Percentiles rank a stretch among this genome's conserved stretches.
Conservation (phyloP, 1,140 invertebrate species). For the Drosophila gunungcola region DNA sequence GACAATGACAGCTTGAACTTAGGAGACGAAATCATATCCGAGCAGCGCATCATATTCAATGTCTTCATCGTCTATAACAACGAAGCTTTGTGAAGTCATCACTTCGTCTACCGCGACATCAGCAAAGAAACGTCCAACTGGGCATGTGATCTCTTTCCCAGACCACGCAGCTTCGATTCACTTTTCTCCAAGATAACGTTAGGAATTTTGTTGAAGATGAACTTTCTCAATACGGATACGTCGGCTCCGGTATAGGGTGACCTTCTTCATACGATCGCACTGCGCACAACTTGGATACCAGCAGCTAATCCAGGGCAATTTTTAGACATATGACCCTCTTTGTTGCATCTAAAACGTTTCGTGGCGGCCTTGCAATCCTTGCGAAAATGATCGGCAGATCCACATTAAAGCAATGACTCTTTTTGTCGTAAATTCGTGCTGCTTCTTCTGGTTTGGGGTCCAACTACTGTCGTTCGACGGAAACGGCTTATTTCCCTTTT, state of each 20-base stretch:
- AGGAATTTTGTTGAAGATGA: background rate
- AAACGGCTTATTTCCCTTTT: too few species aligned
- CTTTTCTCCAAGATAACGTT: background rate
- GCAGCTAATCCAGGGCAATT: background rate
- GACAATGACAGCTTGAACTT: background rate
- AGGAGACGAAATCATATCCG: background rate
- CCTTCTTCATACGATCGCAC: too few species aligned
- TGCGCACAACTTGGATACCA: too few species aligned
- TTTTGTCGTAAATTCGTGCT: background rate
- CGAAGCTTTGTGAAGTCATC: background rate
- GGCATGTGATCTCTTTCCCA: background rate
- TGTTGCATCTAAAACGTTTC: background rate
- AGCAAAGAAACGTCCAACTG: background rate
- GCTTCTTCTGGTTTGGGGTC: background rate
- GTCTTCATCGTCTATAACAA: background rate
- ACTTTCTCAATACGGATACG: background rate
- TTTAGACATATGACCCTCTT: background rate
- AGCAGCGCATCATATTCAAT: background rate
- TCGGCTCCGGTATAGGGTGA: too few species aligned
- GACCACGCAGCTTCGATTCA: background rate
- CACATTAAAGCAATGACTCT: background rate
- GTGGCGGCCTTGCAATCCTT: background rate
- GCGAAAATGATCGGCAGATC: conserved; percentile 1
- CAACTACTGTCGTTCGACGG: too few species aligned
- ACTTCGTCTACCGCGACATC: background rate